Evolutionary conservation across 2,113 vertebrate genomes (phyloP), one percentile per base, ranked within the genome.

Genomic region (Pseudois nayaur): DNA sequence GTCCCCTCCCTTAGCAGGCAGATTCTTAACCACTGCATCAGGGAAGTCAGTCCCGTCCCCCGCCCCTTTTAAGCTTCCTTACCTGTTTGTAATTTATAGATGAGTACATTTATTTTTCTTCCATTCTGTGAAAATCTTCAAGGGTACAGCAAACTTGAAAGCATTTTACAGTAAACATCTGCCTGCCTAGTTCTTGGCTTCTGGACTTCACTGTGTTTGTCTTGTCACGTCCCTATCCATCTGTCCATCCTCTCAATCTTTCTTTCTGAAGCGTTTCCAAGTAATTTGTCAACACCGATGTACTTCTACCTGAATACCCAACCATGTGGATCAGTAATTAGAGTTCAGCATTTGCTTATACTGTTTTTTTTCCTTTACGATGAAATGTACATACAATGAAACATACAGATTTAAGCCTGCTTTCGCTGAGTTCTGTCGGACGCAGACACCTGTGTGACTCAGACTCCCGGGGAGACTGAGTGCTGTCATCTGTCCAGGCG

Each of bases 231-330:
- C 12, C 60, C 54, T 87, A 3, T 76, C 21, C 33, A 40, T 52
- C 43, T 91, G 27, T 81, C 82, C 23, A 1, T 84, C 45, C 21
- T 71, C 15, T 71, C 2, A 8, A 13, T 91, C 82, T 55, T 45
- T 16, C 62, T 78, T 88, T 92, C 11, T 54, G 76, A 54, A 62
- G 60, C 43, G 23, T 92, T 86, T 92, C 90, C 78, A 71, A 88
- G n/a, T 92, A 52, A 60, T 67, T 83, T 52, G 52, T 54, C 11
- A n/a, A 11, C 40, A 76, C 78, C 5, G 48, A 40, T 55, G 8
- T 85, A 40, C 43, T 78, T 85, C 12, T 25, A 33, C 31, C 54
- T 85, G 25, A 78, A 57, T 40, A 33, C 29, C 25, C 45, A 57
- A 85, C 25, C 48, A 5, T 67, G 57, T 33, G 0, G 33, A 7